Evolutionary conservation across 2,888 invertebrate genomes (phyloP).

Genomic region (Pteria penguin): DNA sequence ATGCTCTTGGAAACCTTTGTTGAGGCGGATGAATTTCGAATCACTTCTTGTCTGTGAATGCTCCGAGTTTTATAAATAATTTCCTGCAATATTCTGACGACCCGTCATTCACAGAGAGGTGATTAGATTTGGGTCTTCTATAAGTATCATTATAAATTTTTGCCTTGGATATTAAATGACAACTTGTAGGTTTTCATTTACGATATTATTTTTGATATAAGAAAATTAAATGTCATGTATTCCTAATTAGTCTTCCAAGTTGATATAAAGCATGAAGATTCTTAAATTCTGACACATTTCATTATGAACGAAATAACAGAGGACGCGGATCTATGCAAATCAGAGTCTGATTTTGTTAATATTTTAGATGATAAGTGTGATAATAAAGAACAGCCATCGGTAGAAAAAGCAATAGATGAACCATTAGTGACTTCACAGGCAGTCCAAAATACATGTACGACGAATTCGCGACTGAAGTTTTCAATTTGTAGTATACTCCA

Average conservation of each 20-base stretch:
- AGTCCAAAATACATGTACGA: neutral
- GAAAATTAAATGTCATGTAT: neutral
- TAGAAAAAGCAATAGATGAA: too few species aligned
- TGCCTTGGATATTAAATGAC: constrained; percentile 3
- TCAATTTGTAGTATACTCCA: neutral
- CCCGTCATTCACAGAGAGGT: neutral
- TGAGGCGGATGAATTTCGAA: neutral
- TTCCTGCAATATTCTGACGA: neutral
- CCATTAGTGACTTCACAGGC: too few species aligned
- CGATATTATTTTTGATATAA: neutral
- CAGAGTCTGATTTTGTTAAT: too few species aligned
- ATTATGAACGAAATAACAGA: neutral
- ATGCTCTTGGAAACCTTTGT: neutral
- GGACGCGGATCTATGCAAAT: neutral
- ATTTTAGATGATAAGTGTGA: too few species aligned
- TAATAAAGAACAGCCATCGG: too few species aligned
- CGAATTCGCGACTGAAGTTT: neutral
- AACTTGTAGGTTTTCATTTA: neutral
- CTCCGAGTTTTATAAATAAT: neutral
- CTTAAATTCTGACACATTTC: neutral
- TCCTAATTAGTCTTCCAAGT: neutral
- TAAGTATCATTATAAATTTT: neutral
- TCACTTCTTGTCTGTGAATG: neutral
- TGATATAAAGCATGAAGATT: neutral
- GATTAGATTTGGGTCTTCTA: neutral